Evolutionary conservation across 1,140 invertebrate genomes (phyloP).

Genomic region (Adoxophyes honmai): DNA sequence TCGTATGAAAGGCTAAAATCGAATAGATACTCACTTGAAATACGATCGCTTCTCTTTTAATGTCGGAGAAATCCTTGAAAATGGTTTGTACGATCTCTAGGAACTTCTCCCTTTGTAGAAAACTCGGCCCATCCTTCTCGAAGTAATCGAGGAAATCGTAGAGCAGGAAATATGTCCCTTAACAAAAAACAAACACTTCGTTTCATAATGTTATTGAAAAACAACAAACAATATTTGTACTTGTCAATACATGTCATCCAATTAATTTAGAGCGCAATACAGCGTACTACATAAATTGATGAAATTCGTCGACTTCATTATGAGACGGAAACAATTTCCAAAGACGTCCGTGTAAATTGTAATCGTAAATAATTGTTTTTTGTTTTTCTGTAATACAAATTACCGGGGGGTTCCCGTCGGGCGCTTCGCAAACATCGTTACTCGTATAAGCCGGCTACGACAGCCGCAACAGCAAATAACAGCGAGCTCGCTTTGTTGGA

Average conservation of each 20-base stretch:
- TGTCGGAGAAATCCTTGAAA: constrained; percentile 89
- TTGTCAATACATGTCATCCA: too few species aligned
- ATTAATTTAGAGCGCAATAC: too few species aligned
- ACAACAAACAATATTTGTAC: not conserved
- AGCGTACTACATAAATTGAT: too few species aligned
- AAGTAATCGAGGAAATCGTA: constrained; percentile 95
- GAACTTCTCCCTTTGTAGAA: constrained; percentile 89
- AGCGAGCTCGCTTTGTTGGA: not conserved
- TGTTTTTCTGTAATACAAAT: not conserved
- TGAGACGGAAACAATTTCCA: too few species aligned
- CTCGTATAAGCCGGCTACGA: not conserved
- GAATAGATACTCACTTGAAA: constrained; percentile 89
- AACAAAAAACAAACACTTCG: constrained; percentile 52
- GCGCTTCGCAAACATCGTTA: constrained; percentile 7
- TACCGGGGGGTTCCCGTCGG: not conserved
- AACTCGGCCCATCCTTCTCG: constrained; percentile 89
- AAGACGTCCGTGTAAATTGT: too few species aligned
- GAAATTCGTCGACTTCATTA: too few species aligned
- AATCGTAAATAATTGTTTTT: not conserved
- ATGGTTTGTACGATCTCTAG: constrained; percentile 91
- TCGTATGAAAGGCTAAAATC: not conserved
- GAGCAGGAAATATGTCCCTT: constrained; percentile 93
- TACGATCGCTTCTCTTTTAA: constrained; percentile 92
- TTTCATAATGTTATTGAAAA: not conserved
- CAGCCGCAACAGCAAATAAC: not conserved